phyloP scores from a whole-genome alignment of 2,113 vertebrate genomes.

The Poeciliopsis occidentalis region DNA sequence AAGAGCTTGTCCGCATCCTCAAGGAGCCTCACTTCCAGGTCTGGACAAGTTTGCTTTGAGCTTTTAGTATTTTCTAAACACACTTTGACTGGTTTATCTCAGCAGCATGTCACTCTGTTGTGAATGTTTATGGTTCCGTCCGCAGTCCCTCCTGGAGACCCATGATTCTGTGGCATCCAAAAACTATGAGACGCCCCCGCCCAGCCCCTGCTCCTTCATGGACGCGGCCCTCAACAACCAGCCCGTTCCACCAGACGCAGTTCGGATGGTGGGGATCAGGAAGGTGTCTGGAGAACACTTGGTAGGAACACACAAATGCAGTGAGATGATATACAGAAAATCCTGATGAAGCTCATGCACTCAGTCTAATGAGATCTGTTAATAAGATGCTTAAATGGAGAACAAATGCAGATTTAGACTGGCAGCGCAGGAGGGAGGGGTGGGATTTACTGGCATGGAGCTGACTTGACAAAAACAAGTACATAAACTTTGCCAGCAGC shows the following conservation, averaged over 20 bases:
- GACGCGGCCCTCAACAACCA: constrained; percentile 89
- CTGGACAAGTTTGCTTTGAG: not conserved
- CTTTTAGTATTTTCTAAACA: constrained; percentile 6
- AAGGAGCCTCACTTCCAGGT: constrained; percentile 97
- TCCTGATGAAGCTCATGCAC: constrained; percentile 25
- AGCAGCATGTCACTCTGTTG: not conserved
- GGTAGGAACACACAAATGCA: constrained; percentile 77
- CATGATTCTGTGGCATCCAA: constrained; percentile 96
- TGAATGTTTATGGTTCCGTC: constrained; percentile 1
- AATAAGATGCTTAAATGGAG: constrained; percentile 33
- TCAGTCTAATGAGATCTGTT: constrained; percentile 30
- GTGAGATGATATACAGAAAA: constrained; percentile 10
- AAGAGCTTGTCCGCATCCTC: constrained; percentile 88
- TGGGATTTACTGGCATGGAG: constrained; percentile 16
- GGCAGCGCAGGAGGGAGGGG: not conserved
- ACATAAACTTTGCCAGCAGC: not conserved
- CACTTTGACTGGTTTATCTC: not conserved
- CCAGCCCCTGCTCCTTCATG: constrained; percentile 87
- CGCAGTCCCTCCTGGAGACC: constrained; percentile 92
- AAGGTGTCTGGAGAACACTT: constrained; percentile 93
- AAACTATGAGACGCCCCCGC: constrained; percentile 91
- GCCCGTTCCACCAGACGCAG: constrained; percentile 90
- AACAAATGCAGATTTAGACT: constrained; percentile 5
- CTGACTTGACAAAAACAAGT: constrained; percentile 4
- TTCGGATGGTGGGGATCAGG: constrained; percentile 96